Evolutionary conservation across 2,113 vertebrate genomes (phyloP).

Genomic region (Pseudorasbora parva): DNA sequence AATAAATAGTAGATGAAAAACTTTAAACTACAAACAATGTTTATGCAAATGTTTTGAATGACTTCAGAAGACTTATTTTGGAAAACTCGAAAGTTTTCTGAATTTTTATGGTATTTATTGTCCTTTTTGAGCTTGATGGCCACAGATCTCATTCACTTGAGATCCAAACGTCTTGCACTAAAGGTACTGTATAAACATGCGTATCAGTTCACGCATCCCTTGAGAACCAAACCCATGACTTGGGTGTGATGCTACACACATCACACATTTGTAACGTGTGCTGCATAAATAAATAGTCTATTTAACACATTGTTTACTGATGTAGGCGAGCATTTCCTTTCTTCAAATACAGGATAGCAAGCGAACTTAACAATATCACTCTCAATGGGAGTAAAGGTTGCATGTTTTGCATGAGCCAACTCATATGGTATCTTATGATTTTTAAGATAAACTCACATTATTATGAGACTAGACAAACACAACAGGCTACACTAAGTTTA

Average conservation of each 20-base stretch:
- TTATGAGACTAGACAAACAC: neutral
- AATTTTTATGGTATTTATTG: no score
- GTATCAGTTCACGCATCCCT: neutral
- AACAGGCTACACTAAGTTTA: neutral
- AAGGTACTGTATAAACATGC: neutral
- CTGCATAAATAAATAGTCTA: neutral
- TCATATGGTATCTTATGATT: neutral
- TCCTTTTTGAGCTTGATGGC: neutral
- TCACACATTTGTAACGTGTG: conserved; percentile 1
- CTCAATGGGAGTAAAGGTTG: neutral
- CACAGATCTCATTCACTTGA: neutral
- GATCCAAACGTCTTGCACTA: neutral
- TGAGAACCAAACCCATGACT: conserved; percentile 15
- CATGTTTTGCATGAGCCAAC: neutral
- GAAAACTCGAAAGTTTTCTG: no score
- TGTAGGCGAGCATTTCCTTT: neutral
- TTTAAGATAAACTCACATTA: neutral
- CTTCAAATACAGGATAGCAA: neutral
- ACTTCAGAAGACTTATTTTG: neutral
- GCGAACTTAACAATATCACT: neutral
- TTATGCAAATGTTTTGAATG: neutral
- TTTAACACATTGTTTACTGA: neutral
- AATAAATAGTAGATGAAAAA: no score
- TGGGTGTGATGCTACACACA: neutral
- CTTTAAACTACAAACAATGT: no score